These are phyloP conservation scores for Corythaeola cristata DNA, from an alignment of 2,113 vertebrate species.

Conservation along the genomic window DNA sequence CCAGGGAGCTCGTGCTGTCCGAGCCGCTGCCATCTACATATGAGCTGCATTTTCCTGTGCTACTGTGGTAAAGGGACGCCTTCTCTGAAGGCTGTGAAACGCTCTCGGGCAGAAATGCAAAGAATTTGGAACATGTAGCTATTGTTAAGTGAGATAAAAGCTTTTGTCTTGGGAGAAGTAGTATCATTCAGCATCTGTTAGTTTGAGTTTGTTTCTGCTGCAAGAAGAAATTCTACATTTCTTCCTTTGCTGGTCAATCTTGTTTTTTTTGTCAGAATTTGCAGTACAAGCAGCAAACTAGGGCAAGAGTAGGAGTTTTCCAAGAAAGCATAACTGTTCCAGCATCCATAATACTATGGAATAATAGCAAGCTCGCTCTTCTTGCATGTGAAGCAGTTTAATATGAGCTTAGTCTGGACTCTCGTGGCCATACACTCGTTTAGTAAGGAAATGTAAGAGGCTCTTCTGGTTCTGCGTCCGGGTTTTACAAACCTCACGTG, in stretches of 20 bases:
- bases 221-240: neutral
- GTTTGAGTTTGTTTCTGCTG: neutral
- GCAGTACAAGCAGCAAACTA: too few relatives aligned
- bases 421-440: neutral
- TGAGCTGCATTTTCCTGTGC: neutral
- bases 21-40: neutral
- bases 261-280: neutral
- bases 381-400: neutral
- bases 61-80: neutral
- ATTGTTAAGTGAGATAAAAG: neutral
- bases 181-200: neutral
- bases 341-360: neutral
- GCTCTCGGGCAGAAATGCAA: neutral
- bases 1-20: neutral
- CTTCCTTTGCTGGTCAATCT: neutral
- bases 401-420: neutral
- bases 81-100: neutral
- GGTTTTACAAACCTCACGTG: neutral
- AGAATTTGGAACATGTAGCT: neutral
- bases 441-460: neutral
- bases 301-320: neutral
- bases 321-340: neutral
- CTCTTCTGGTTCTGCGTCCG: neutral
- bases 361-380: neutral
- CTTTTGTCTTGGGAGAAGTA: neutral